Percentiles rank a stretch among this genome's conserved stretches.
Conservation (phyloP, 2,888 invertebrate genomes). For the Trichopoda pennipes region DNA sequence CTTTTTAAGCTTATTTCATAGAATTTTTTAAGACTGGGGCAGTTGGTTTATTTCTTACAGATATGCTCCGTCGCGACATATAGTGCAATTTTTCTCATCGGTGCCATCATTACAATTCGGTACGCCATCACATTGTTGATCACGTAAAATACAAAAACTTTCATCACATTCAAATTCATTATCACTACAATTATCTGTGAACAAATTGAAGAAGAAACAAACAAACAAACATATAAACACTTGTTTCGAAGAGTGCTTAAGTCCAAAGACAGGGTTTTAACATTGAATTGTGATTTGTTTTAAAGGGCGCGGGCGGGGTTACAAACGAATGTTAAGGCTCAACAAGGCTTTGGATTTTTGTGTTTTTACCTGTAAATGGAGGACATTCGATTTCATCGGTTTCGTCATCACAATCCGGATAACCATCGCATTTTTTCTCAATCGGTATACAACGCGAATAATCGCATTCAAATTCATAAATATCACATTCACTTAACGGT, state of each 20-base stretch:
- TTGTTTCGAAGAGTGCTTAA: background rate
- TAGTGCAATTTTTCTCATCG: conserved; percentile 82
- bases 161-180: conserved; percentile 84
- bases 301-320: background rate
- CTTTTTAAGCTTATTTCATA: background rate
- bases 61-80: conserved; percentile 78
- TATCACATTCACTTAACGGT: conserved; percentile 76
- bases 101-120: conserved; percentile 82
- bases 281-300: conserved; percentile 16
- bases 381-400: conserved; percentile 83
- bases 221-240: conserved; percentile 36
- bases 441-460: conserved; percentile 80
- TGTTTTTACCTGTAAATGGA: conserved; percentile 78
- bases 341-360: conserved; percentile 2
- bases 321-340: background rate
- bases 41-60: conserved; percentile 77
- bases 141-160: conserved; percentile 84
- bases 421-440: conserved; percentile 84
- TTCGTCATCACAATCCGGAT: conserved; percentile 84
- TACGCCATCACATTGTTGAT: conserved; percentile 82
- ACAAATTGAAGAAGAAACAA: conserved; percentile 52
- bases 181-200: conserved; percentile 78
- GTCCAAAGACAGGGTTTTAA: background rate
- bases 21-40: background rate
- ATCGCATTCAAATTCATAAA: conserved; percentile 80